phyloP scores from a whole-genome alignment of 2,113 vertebrate species.

The Pogona vitticeps region DNA sequence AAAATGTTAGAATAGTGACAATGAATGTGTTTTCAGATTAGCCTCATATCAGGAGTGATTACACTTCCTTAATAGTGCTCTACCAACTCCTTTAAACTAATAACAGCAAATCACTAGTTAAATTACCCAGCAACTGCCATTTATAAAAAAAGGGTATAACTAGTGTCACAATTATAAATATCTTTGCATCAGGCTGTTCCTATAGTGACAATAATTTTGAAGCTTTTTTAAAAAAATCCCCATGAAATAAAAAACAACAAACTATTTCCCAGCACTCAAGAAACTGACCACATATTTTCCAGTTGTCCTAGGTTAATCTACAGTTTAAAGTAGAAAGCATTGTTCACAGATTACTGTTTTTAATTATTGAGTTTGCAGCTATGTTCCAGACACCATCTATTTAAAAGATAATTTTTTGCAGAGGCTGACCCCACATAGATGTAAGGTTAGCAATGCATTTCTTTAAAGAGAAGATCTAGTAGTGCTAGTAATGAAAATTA shows the following conservation, averaged over 20 bases:
- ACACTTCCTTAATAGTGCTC: not conserved
- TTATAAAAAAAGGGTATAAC: constrained; percentile 30
- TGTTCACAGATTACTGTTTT: not conserved
- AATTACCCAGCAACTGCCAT: constrained; percentile 18
- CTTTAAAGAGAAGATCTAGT: not conserved
- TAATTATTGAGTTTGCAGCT: not conserved
- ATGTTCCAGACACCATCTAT: not conserved
- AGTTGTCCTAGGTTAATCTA: not conserved
- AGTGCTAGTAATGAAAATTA: not conserved
- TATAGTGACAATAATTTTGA: constrained; percentile 18
- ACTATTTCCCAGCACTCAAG: constrained; percentile 10
- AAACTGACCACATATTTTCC: constrained; percentile 33
- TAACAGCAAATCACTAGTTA: constrained; percentile 35
- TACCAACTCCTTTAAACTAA: not conserved
- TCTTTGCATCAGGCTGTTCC: constrained; percentile 38
- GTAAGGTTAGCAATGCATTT: not conserved
- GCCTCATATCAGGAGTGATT: not conserved
- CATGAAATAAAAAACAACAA: constrained; percentile 44
- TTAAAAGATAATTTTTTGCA: not conserved
- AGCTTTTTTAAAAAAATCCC: constrained; percentile 19
- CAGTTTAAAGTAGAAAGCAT: not conserved
- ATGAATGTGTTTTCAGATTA: not conserved
- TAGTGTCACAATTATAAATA: constrained; percentile 37
- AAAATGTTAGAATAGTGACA: constrained; percentile 32
- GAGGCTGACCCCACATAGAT: not conserved